Base-by-base conservation (phyloP, 2,797 vertebrate genomes). In the Enteromius fasciolatus region DNA sequence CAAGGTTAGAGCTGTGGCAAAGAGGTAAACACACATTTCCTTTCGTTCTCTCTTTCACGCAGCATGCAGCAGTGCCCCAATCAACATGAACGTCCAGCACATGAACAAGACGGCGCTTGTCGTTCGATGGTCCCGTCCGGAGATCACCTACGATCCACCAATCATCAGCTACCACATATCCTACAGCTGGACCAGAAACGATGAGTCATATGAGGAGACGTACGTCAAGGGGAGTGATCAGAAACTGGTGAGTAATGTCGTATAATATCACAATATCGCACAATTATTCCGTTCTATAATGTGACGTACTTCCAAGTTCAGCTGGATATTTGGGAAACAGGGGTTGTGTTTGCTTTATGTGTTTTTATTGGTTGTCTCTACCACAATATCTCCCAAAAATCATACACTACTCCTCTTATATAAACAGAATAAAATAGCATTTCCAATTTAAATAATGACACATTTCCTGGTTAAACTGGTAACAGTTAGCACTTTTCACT, bases 121-220 rank as follows among this genome's bases (percentile, higher is more conserved):
- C 85, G 96, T 99, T 41, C 96, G 97, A 85, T 99, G 98, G 97
- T 95, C 96, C 68, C 95, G 92, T 52, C 97, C 97, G 0, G 96
- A 97, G 92, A 93, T 93, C 85, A 93, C 95, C 92, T 98, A 98
- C 91, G 97, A 98, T 84, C 97, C 97, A 0, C 97, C 98, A 0
- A 97, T 99, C 92, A 95, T 97, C 89, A 97, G 96, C 92, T 98
- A 97, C 92, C 94, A 97, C 93, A 95, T 99, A 87, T 98, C 97
- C 73, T 99, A 98, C 89, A 99, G 98, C 93, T 99, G 97, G 97
- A 96, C 96, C 66, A 96, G 96, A 92, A 97, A 98, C 0, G 97
- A 99, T 52, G 97, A 97, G 7, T 96, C 97, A 88, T 98, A 97
- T 52, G 98, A 99, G 89, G 97, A 98, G 91, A 98, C 96, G 0